A percentile compares a stretch with the other conserved stretches of the same genome.
Evolutionary conservation across 2,113 vertebrate genomes (phyloP).

Genomic region (Paralichthys olivaceus): DNA sequence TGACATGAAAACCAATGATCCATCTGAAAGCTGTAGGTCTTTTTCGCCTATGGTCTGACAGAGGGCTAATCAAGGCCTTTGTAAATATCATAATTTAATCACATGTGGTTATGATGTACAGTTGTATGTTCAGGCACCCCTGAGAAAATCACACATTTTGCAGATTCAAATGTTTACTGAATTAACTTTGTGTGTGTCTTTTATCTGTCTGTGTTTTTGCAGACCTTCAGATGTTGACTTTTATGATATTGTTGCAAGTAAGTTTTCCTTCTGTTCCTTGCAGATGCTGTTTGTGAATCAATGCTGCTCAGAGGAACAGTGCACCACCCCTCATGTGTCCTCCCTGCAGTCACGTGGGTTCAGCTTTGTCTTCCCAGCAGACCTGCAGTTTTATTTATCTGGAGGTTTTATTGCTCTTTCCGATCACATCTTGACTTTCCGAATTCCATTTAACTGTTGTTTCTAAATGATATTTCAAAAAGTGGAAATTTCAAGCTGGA

Average conservation of each 20-base stretch:
- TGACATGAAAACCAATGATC: not conserved
- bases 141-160: not conserved
- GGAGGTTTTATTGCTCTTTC: not conserved
- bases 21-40: not conserved
- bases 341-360: not conserved
- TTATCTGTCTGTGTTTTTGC: not conserved
- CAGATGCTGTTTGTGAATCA: not conserved
- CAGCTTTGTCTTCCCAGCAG: not conserved
- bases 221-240: not conserved
- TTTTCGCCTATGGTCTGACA: not conserved
- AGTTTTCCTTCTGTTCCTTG: not conserved
- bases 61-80: not conserved
- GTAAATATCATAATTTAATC: not conserved
- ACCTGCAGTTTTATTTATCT: not conserved
- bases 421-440: not conserved
- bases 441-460: no score
- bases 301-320: not conserved
- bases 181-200: not conserved
- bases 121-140: not conserved
- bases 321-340: not conserved
- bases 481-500: not conserved
- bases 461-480: not conserved
- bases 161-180: not conserved
- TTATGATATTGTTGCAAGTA: not conserved
- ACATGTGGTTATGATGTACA: conserved; percentile 2